A percentile compares a stretch with the other conserved stretches of the same genome.
Conservation (phyloP, 2,888 invertebrate genomes). For the Drosophila phalerata region DNA sequence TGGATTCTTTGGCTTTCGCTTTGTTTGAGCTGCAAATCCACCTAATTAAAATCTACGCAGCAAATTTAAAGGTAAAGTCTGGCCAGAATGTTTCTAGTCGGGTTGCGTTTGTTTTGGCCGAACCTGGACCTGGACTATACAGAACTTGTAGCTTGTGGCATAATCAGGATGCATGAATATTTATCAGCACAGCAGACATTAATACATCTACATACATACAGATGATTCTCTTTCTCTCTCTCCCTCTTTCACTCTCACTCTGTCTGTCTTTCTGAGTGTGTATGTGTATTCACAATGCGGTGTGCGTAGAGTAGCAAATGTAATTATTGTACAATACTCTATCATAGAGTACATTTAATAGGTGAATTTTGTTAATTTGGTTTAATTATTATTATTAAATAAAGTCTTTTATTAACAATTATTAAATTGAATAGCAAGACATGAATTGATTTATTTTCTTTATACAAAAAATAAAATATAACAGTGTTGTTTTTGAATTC, state of each 20-base stretch:
- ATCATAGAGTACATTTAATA: not conserved
- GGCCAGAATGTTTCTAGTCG: not conserved
- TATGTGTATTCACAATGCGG: conserved; percentile 17
- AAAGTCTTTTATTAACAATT: not conserved
- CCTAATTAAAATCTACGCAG: conserved; percentile 78
- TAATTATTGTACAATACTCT: conserved; percentile 47
- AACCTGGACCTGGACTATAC: conserved; percentile 11
- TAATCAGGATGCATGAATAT: conserved; percentile 66
- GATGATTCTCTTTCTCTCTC: conserved; percentile 3
- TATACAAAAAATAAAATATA: too few relatives aligned
- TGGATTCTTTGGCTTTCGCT: conserved; percentile 13
- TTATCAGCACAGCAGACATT: conserved; percentile 50
- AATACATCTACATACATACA: conserved; percentile 36
- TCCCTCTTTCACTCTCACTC: not conserved
- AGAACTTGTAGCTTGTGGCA: conserved; percentile 29
- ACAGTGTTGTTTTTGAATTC: too few relatives aligned
- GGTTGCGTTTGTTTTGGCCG: not conserved
- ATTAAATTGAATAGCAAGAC: too few relatives aligned
- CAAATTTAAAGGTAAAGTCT: conserved; percentile 50
- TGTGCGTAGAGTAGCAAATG: conserved; percentile 21
- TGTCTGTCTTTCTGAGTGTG: not conserved
- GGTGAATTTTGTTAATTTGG: not conserved
- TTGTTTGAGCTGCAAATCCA: conserved; percentile 74
- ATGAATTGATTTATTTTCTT: too few relatives aligned
- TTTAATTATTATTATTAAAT: not conserved